phyloP scores from a whole-genome alignment of 1,140 invertebrate species.

The Drosophila sucinea region DNA sequence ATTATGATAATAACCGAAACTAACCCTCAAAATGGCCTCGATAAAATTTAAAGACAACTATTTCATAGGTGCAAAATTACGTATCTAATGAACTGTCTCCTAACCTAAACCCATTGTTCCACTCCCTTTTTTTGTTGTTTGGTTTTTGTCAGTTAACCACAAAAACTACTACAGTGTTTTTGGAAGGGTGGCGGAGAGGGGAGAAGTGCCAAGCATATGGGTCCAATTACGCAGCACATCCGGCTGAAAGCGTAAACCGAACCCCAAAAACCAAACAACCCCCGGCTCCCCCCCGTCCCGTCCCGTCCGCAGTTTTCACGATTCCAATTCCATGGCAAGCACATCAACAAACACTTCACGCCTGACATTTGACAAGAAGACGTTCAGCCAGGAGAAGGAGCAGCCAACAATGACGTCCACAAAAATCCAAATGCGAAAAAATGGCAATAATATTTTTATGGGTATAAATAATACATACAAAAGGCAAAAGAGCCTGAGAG shows the following conservation, averaged over 20 bases:
- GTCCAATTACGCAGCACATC: constrained; percentile 79
- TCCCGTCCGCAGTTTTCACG: not conserved
- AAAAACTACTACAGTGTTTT: not conserved
- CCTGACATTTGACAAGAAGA: constrained; percentile 79
- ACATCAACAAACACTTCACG: constrained; percentile 81
- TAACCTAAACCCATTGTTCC: not conserved
- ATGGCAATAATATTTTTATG: constrained; percentile 82
- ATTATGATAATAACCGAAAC: not conserved
- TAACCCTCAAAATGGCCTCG: not conserved
- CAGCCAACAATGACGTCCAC: constrained; percentile 37
- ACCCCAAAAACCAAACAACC: constrained; percentile 8
- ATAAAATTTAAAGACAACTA: not conserved
- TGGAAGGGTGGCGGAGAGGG: not conserved
- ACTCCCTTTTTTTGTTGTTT: not conserved
- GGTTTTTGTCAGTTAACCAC: constrained; percentile 7
- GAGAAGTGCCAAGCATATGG: constrained; percentile 65
- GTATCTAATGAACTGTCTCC: not conserved
- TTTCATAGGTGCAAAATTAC: constrained; percentile 1
- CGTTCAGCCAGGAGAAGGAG: constrained; percentile 3
- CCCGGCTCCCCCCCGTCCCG: constrained; percentile 5
- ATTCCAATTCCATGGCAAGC: constrained; percentile 47
- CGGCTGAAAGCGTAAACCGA: constrained; percentile 44
- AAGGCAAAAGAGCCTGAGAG: constrained; percentile 14
- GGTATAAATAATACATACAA: constrained; percentile 79
- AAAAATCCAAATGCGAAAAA: constrained; percentile 79